Evolutionary conservation across 2,113 vertebrate genomes (phyloP), one percentile per base, ranked within the genome.

Genomic region (Ceratotherium simum): DNA sequence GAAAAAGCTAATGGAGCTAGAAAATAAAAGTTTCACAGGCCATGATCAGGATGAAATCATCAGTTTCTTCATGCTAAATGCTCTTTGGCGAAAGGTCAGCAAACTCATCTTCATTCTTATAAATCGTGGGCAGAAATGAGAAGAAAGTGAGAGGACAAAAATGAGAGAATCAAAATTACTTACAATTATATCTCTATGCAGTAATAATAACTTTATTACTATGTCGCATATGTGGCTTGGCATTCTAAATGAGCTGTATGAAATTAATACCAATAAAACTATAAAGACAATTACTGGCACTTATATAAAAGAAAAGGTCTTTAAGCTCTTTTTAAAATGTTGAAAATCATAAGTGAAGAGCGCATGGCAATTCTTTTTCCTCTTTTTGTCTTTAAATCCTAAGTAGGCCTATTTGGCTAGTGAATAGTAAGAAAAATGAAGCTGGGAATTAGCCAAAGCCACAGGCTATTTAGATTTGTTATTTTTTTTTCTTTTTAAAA

Each of bases 181-280:
- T 96, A 97, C 96, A 97, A 97, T 98, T 97, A 97, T 86, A 90
- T 97, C 95, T 97, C 96, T 95, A 27, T 96, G 96, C 97, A 96
- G 97, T 94, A 96, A 97, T 98, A 97, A 97, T 96, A 97, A 97
- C 94, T 98, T 98, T 98, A 98, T 98, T 96, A 94, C 97, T 96
- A 39, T 85, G 92, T 92, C 96, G 89, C 95, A 84, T 97, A 96
- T 97, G 96, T 96, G 95, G 90, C 96, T 96, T 98, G 97, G 95
- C 97, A 97, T 98, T 98, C 96, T 98, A 97, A 97, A 97, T 95
- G 97, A 95, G 93, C 95, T 96, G 76, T 93, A 79, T 97, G 97
- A 96, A 97, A 98, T 98, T 97, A 97, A 98, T 97, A 97, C 96
- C 95, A 96, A 97, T 97, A 97, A 98, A 98, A 96, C 54, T 78